These are phyloP conservation scores for Pelagia noctiluca DNA, from an alignment of 30 jellyfish, hydroid and myxozoan species.

Conservation along the genomic window DNA sequence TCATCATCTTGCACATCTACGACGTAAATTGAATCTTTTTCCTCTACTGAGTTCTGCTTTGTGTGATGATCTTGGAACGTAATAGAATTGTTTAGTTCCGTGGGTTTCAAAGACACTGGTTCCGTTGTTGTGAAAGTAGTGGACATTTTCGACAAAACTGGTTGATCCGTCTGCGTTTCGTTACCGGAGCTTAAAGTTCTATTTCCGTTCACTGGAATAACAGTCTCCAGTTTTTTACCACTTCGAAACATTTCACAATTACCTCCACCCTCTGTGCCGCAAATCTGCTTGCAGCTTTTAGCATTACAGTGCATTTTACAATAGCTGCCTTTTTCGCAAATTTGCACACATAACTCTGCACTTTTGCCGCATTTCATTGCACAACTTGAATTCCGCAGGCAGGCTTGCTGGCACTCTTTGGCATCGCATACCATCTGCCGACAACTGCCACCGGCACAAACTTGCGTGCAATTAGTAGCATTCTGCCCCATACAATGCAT, in stretches of 20 bases:
- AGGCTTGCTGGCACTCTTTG: conserved; percentile 84
- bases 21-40: too few species aligned
- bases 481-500: conserved; percentile 78
- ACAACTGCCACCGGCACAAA: conserved; percentile 77
- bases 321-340: conserved; percentile 80
- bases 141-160: too few species aligned
- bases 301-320: conserved; percentile 83
- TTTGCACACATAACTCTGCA: conserved; percentile 72
- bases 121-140: too few species aligned
- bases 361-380: conserved; percentile 74
- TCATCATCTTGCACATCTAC: too few species aligned
- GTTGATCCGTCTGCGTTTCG: not conserved
- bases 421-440: conserved; percentile 73
- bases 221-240: not conserved
- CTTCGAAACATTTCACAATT: conserved; percentile 25
- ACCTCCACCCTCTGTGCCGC: conserved; percentile 36
- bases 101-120: too few species aligned
- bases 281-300: conserved; percentile 67
- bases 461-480: conserved; percentile 87
- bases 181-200: not conserved
- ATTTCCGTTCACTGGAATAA: not conserved
- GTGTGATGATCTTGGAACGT: too few species aligned
- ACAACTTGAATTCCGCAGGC: conserved; percentile 85
- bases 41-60: too few species aligned
- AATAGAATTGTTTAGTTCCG: too few species aligned